Evolutionary conservation across 2,113 vertebrate genomes (phyloP), one percentile per base, ranked within the genome.

Genomic region (Petromus typicus): DNA sequence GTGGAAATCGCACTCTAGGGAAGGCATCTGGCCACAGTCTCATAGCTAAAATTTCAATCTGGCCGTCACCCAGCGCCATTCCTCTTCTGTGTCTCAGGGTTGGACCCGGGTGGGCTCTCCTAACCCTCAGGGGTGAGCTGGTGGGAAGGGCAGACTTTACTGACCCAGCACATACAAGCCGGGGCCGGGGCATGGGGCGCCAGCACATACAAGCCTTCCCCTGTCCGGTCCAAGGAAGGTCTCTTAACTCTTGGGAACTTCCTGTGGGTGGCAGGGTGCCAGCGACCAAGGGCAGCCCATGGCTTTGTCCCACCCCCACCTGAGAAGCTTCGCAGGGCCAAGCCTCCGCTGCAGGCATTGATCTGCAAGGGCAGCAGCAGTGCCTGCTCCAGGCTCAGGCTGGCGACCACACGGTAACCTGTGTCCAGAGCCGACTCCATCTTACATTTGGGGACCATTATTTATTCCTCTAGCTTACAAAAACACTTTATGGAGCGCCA

Each of bases 371-470:
- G 69, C 81, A 22, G 87, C 45, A 10, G 86, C 85, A 78, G 73
- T 69, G 92, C 89, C 81, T 63, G 92, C 92, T 82, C 93, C 83
- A 78, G 69, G 85, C 96, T 97, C 94, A 61, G 63, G 94, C 97
- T 86, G 0, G 57, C 17, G 56, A 94, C 67, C 93, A 81, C 94
- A 90, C 34, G 16, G 81, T 95, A 79, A 95, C 96, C 94, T 40
- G 80, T 85, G 69, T 85, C 32, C 97, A 93, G 92, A 37, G 81
- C 89, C 23, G 97, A 92, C 97, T 98, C 98, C 98, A 98, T 98
- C 95, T 98, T 98, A 97, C 97, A 93, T 80, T 34, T 89, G 76
- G 96, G 86, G 90, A 92, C 79, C 90, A 95, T 93, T 82, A 93
- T 90, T 76, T 86, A 75, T 48, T 43, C 34, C 66, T 59, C 4